These are phyloP conservation scores for Limnothrissa miodon DNA, from an alignment of 2,113 vertebrate species.

Conservation along the genomic window DNA sequence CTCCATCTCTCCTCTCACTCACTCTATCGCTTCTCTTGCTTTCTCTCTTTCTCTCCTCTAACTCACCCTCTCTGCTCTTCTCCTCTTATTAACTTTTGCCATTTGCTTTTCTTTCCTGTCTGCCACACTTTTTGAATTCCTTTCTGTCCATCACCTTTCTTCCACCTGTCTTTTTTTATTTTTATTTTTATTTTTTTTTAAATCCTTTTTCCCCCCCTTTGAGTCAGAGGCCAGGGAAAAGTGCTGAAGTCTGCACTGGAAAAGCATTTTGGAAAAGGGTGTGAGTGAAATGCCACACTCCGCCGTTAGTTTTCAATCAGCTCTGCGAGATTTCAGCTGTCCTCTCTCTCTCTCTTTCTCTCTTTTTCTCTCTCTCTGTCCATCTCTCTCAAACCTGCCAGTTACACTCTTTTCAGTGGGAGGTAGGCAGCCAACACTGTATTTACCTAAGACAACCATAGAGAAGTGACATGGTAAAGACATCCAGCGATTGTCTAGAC, in stretches of 20 bases:
- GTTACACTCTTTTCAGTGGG: background rate
- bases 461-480: background rate
- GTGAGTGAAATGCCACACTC: slow-evolving; percentile 63
- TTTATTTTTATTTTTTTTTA: no score
- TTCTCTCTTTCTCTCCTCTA: background rate
- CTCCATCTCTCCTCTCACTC: background rate
- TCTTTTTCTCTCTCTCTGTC: background rate
- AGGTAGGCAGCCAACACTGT: background rate
- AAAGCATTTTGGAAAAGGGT: slow-evolving; percentile 47
- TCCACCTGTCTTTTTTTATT: background rate
- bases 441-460: background rate
- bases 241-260: slow-evolving; percentile 29
- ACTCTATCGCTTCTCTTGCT: background rate
- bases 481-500: background rate
- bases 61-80: background rate
- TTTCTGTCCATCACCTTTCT: slow-evolving; percentile 4
- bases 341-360: background rate
- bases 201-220: background rate
- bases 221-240: background rate
- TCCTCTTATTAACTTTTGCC: no score
- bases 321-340: slow-evolving; percentile 34
- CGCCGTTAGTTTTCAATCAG: slow-evolving; percentile 51
- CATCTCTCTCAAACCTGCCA: background rate
- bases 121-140: background rate
- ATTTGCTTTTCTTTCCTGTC: background rate